Conservation (phyloP, 2,797 vertebrate genomes). For the Tragopan temminckii region DNA sequence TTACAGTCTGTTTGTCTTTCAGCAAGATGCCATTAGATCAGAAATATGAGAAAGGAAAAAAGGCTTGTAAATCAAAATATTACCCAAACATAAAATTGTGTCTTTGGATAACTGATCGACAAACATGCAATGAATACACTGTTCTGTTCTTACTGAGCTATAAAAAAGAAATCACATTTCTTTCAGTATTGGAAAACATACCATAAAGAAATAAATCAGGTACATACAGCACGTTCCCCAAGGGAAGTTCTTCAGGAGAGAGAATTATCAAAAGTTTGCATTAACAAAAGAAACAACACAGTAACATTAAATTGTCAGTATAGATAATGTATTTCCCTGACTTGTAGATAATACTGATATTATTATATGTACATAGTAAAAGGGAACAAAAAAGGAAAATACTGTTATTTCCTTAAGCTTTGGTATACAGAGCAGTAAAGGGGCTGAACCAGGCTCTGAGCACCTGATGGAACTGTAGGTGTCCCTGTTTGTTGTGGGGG, state of each 20-base stretch:
- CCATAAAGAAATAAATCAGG: background rate
- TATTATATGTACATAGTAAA: background rate
- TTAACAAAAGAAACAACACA: background rate
- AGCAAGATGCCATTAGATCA: background rate
- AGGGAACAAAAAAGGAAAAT: background rate
- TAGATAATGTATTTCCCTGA: background rate
- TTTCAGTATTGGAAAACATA: background rate
- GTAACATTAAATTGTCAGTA: background rate
- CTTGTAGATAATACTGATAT: background rate
- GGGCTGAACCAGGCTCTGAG: too few relatives aligned
- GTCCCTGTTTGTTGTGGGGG: too few relatives aligned
- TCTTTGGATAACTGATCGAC: background rate
- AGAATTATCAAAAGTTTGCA: background rate
- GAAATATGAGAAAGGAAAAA: background rate
- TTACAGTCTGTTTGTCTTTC: background rate
- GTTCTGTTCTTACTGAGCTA: background rate
- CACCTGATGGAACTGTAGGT: too few relatives aligned
- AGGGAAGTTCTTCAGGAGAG: background rate
- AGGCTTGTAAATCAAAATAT: background rate
- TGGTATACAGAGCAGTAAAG: background rate
- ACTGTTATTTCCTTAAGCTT: background rate
- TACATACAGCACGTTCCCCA: background rate
- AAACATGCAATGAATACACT: background rate
- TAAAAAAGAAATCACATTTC: background rate
- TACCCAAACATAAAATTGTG: background rate